phyloP scores from a whole-genome alignment of 1,140 invertebrate genomes.

The Cephus cinctus region DNA sequence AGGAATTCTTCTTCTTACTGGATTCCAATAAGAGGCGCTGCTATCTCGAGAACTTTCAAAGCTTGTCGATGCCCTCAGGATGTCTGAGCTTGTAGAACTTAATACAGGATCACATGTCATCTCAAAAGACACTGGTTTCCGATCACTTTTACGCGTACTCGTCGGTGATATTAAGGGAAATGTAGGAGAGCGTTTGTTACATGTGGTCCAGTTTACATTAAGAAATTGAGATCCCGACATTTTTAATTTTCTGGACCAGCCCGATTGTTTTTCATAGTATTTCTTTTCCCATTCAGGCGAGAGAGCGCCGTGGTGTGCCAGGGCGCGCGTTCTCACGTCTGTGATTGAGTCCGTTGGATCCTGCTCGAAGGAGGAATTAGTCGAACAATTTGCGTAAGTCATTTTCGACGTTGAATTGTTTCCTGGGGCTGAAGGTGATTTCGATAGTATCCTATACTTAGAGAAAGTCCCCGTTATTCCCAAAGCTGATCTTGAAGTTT shows the following conservation, averaged over 20 bases:
- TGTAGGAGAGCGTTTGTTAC: slow-evolving; percentile 1
- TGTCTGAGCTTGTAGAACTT: not conserved
- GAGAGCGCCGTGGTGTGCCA: not conserved
- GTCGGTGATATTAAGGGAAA: not conserved
- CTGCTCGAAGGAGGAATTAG: slow-evolving; percentile 2
- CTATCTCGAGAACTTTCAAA: no score
- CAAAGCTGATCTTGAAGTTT: not conserved
- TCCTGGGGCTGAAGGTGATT: not conserved
- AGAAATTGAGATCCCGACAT: slow-evolving; percentile 3
- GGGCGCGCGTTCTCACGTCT: not conserved
- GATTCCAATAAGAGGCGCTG: not conserved
- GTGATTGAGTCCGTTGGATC: not conserved
- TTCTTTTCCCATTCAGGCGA: not conserved
- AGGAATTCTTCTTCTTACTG: not conserved
- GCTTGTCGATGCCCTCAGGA: no score
- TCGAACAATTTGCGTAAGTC: not conserved
- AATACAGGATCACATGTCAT: not conserved
- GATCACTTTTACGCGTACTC: not conserved
- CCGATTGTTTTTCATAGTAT: not conserved
- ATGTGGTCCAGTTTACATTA: not conserved
- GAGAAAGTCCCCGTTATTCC: not conserved
- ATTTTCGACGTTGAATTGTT: not conserved
- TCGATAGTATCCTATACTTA: not conserved
- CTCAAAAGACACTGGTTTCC: not conserved
- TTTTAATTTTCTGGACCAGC: not conserved